These are phyloP conservation scores for Ornithoptera priamus DNA, from an alignment of 2,888 invertebrate genomes.

Conservation along the genomic window DNA sequence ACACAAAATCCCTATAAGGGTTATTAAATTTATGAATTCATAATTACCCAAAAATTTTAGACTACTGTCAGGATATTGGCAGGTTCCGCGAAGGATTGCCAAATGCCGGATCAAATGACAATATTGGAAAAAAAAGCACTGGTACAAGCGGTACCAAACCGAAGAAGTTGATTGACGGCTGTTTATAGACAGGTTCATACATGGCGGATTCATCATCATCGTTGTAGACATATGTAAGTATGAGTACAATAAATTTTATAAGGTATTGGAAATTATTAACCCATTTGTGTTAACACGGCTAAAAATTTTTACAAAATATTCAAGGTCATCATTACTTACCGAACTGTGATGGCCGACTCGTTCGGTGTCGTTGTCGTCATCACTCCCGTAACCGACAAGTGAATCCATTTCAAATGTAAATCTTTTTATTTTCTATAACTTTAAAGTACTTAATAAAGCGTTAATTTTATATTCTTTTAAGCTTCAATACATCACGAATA, in stretches of 20 bases:
- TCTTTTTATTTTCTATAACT: conserved; percentile 1
- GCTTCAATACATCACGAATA: background rate
- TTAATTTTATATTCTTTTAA: background rate
- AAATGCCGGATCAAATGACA: no score
- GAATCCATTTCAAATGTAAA: conserved; percentile 82
- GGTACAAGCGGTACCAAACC: no score
- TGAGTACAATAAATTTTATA: background rate
- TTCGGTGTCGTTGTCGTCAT: conserved; percentile 84
- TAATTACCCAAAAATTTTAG: no score
- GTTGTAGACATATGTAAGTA: no score
- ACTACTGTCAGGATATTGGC: no score
- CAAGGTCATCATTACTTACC: conserved; percentile 61
- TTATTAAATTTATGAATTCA: no score
- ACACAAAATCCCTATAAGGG: no score
- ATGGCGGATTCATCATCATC: no score
- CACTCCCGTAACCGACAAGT: conserved; percentile 88
- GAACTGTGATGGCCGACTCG: conserved; percentile 55
- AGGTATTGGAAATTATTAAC: background rate
- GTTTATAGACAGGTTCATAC: no score
- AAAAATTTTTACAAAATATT: conserved; percentile 3
- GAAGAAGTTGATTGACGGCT: no score
- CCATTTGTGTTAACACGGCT: background rate
- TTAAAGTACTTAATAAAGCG: background rate
- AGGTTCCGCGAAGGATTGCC: no score
- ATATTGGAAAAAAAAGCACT: no score